A percentile compares a stretch with the other conserved stretches of the same genome.
phyloP scores from a whole-genome alignment of 2,113 vertebrate genomes.

The Gambusia affinis region DNA sequence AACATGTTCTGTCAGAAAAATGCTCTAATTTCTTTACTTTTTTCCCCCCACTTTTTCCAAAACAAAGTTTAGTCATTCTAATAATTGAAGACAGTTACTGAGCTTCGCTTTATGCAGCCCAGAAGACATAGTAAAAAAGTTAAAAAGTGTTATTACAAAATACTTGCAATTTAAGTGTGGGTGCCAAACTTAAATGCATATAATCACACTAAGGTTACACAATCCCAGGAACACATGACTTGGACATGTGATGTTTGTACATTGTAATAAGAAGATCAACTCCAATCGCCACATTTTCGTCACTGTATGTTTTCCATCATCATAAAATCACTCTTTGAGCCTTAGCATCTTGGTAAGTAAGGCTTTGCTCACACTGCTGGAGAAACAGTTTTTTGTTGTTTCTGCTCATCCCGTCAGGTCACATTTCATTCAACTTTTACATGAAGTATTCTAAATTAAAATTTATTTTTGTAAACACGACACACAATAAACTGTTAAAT shows the following conservation, averaged over 20 bases:
- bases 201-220: not conserved
- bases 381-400: not conserved
- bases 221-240: not conserved
- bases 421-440: not conserved
- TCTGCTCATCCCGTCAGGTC: too few species aligned
- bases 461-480: too few species aligned
- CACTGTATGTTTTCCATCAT: not conserved
- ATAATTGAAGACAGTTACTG: not conserved
- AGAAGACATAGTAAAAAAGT: not conserved
- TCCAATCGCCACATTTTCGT: not conserved
- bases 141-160: not conserved
- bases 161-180: not conserved
- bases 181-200: not conserved
- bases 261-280: not conserved
- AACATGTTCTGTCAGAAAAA: not conserved
- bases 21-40: not conserved
- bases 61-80: too few species aligned
- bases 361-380: not conserved
- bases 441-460: not conserved
- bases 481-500: too few species aligned
- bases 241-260: not conserved
- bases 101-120: not conserved
- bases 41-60: too few species aligned
- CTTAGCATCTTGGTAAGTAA: not conserved
- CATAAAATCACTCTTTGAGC: not conserved